These are phyloP conservation scores for Sebastes kiyomatsui DNA, from an alignment of 2,797 vertebrate genomes.

Conservation along the genomic window DNA sequence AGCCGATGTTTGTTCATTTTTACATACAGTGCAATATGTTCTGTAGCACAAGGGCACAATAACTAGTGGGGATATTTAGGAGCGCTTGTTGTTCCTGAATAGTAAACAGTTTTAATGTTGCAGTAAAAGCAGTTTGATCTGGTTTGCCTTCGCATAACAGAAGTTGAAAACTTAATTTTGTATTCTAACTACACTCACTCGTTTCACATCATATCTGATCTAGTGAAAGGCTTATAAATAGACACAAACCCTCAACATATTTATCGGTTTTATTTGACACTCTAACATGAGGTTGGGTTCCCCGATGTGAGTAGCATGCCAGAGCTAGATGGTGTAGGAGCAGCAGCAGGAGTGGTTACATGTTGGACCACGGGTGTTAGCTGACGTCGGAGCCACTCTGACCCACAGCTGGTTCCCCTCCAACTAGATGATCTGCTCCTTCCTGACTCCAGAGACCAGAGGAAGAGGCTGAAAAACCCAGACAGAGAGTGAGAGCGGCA, in stretches of 20 bases:
- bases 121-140: slow-evolving; percentile 74
- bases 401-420: slow-evolving; percentile 75
- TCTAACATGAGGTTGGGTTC: background rate
- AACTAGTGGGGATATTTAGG: slow-evolving; percentile 81
- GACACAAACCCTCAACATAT: background rate
- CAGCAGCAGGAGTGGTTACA: slow-evolving; percentile 46
- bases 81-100: slow-evolving; percentile 80
- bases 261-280: slow-evolving; percentile 6
- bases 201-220: slow-evolving; percentile 31
- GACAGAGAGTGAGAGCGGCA: slow-evolving; percentile 57
- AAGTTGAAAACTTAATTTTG: slow-evolving; percentile 63
- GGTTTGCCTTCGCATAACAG: slow-evolving; percentile 55
- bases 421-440: slow-evolving; percentile 67
- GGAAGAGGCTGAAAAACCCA: slow-evolving; percentile 57
- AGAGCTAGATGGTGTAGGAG: slow-evolving; percentile 34
- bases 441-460: slow-evolving; percentile 69
- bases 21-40: slow-evolving; percentile 84
- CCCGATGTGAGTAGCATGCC: slow-evolving; percentile 23
- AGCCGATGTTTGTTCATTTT: slow-evolving; percentile 83
- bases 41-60: slow-evolving; percentile 80
- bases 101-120: slow-evolving; percentile 79
- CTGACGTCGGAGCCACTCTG: slow-evolving; percentile 55
- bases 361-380: slow-evolving; percentile 54
- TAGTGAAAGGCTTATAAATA: slow-evolving; percentile 3
- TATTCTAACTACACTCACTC: slow-evolving; percentile 33